Base-by-base conservation (phyloP, 2,888 invertebrate genomes). In the Mythimna lalbum region DNA sequence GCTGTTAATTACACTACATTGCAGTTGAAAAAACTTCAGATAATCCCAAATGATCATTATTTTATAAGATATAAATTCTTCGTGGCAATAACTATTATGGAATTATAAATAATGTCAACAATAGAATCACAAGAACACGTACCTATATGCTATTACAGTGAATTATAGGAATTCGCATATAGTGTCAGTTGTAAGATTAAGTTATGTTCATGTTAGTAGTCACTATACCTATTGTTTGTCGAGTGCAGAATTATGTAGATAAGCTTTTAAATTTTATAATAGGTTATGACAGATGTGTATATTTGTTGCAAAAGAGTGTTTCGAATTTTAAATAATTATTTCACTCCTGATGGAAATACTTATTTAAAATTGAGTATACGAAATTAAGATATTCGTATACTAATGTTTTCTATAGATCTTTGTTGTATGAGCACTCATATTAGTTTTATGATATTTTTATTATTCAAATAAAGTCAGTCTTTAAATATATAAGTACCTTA, bases 1-100 rank as follows among this genome's bases (percentile, higher is more conserved):
- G 56, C 50, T 33, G 31, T 31, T 64, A 64, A 64, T 64, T 61
- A 57, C 31, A 61, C 31, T 50, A 73, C 6, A 53, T 67, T 53
- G 12, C 23, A 53, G 23, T 50, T 50, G 56, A 56, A 43, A 63
- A 33, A 73, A 55, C 39, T 47, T 23, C 17, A 23, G n/a, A 21
- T 33, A 43, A n/a, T 10, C 43, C 19, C 12, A 39, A 50, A 27
- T 67, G 9, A 43, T 64, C 31, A 31, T 14, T 50, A 23, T 62
- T 49, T 31, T 21, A 62, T 17, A 33, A 33, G 6, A n/a, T 53
- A 43, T 33, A 4, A 33, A 47, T 33, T 49, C 33, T 43, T n/a
- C 19, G n/a, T n/a, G 56, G n/a, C 7, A 23, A 7, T 65, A 23
- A 17, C 2, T 55, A n/a, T 23, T 23, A n/a, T 53, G 14, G 10